A percentile compares a stretch with the other conserved stretches of the same genome.
These are phyloP conservation scores for Spatulosminthurus flaviceps DNA, from an alignment of 2,888 invertebrate genomes.

Conservation along the genomic window DNA sequence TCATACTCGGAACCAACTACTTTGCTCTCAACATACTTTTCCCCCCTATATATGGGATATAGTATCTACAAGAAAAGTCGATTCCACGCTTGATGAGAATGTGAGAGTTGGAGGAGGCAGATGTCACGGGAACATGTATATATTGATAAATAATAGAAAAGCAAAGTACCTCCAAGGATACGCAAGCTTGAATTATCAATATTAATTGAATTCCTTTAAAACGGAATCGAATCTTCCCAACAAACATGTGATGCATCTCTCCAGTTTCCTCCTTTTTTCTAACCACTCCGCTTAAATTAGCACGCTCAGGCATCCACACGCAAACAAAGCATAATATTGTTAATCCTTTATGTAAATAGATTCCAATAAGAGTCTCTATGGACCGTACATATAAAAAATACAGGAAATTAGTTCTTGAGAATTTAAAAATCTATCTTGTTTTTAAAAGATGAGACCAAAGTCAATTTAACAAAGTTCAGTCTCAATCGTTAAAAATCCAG, in stretches of 20 bases:
- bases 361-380: no score
- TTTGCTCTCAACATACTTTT: no score
- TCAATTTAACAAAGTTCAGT: no score
- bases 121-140: slow-evolving; percentile 31
- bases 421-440: no score
- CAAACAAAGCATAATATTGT: no score
- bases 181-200: slow-evolving; percentile 16
- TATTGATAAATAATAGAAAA: slow-evolving; percentile 36
- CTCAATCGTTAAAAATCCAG: no score
- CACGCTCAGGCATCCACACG: no score
- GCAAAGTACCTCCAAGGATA: not conserved
- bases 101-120: not conserved
- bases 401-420: no score
- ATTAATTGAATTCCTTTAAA: slow-evolving; percentile 47
- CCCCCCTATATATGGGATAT: not conserved
- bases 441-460: no score
- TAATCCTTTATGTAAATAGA: no score
- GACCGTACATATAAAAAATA: no score
- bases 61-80: not conserved
- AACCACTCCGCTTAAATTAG: slow-evolving; percentile 3
- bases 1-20: no score
- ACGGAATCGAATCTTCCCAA: slow-evolving; percentile 32
- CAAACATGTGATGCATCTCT: not conserved
- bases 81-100: slow-evolving; percentile 2
- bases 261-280: not conserved